These are phyloP conservation scores for Tryphoninae sp. DNA, from an alignment of 2,888 invertebrate species.

Conservation along the genomic window DNA sequence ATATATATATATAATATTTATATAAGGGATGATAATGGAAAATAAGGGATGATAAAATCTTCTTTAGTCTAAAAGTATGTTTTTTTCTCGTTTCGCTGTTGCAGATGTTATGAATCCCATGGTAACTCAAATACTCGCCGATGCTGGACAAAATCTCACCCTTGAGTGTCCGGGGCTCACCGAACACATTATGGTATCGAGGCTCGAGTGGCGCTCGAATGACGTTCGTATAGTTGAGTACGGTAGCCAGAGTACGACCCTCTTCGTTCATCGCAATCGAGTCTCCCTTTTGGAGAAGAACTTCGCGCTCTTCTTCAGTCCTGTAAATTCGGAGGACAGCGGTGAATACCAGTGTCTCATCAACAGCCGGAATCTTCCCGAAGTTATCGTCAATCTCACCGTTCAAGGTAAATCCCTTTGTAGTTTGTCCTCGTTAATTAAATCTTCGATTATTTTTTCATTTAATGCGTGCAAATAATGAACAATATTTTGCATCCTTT, in stretches of 20 bases:
- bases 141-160: slow-evolving; percentile 86
- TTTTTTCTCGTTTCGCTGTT: slow-evolving; percentile 71
- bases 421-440: background rate
- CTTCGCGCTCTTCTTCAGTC: slow-evolving; percentile 85
- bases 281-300: slow-evolving; percentile 84
- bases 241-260: slow-evolving; percentile 82
- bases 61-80: background rate
- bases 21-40: background rate
- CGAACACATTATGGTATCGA: slow-evolving; percentile 85
- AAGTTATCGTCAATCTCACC: slow-evolving; percentile 85
- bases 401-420: slow-evolving; percentile 85
- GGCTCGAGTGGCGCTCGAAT: slow-evolving; percentile 85
- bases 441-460: background rate
- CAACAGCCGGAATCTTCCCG: slow-evolving; percentile 86
- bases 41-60: background rate
- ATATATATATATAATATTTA: too few species aligned
- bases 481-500: too few species aligned
- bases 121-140: slow-evolving; percentile 84
- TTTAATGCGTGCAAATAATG: too few species aligned
- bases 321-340: slow-evolving; percentile 85
- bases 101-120: slow-evolving; percentile 85
- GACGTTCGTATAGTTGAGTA: slow-evolving; percentile 82
- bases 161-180: slow-evolving; percentile 87
- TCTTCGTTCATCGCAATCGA: slow-evolving; percentile 82
- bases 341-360: slow-evolving; percentile 87